Evolutionary conservation across 2,888 invertebrate genomes (phyloP), one percentile per base, ranked within the genome.

Genomic region (Iselma pallidipennis): DNA sequence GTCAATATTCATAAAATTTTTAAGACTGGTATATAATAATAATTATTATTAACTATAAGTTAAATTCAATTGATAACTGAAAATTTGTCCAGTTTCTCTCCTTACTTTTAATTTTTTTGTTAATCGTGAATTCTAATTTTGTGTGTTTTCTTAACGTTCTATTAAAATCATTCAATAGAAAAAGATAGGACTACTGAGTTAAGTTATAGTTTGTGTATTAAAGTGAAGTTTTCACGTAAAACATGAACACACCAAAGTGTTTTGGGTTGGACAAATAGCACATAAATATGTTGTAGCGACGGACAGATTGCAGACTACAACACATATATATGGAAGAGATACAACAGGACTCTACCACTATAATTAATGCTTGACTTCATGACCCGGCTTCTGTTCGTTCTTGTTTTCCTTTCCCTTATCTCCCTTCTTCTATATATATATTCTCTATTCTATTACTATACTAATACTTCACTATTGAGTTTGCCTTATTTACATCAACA

Each of bases 361-460:
- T 69, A 69, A 70, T 68, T 70, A 70, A 70, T 68, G 61, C 31
- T 58, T 59, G 53, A 59, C 66, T 65, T 42, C 59, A 62, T 63
- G 61, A 59, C 59, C 45, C 57, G 48, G 59, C 66, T 64, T 61
- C 66, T 58, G 28, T 56, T 57, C 49, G 10, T 57, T 49, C 51
- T 42, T 55, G 31, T 25, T 25, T 48, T 23, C 16, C 2, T 12
- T 23, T 45, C 45, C 12, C 45, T 23, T 9, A 45, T 23, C 28
- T 7, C 21, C 45, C 12, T 23, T 45, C 21, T 23, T 45, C 37
- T 19, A n/a, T n/a, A n/a, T n/a, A n/a, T n/a, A n/a, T n/a, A n/a
- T n/a, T n/a, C n/a, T n/a, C n/a, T n/a, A n/a, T 28, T 42, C 23
- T 21, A 45, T 45, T 21, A 21, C 21, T 19, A 19, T n/a, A 23